Percentiles rank a stretch among this genome's conserved stretches.
Evolutionary conservation across 2,797 vertebrate genomes (phyloP).

Genomic region (Notoglanidium macrostoma): DNA sequence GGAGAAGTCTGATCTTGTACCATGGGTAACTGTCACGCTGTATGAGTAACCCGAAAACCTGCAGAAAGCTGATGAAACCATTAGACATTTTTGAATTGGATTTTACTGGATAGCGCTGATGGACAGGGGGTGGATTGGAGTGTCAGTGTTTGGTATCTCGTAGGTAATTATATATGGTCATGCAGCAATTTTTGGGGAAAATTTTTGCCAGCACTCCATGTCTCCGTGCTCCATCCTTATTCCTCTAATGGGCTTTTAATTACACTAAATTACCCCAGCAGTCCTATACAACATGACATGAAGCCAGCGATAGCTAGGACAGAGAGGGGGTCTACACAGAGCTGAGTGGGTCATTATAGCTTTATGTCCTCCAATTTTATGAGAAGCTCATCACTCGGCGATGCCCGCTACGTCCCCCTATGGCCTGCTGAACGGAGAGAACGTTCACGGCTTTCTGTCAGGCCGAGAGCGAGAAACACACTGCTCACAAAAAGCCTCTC

Average conservation of each 20-base stretch:
- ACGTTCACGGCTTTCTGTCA: slow-evolving; percentile 3
- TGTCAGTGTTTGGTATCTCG: not conserved
- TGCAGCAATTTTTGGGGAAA: not conserved
- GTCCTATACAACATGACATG: slow-evolving; percentile 27
- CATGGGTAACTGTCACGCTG: not conserved
- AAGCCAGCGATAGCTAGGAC: not conserved
- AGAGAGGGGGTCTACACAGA: not conserved
- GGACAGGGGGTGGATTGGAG: not conserved
- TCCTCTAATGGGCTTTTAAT: slow-evolving; percentile 54
- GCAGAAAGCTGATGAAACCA: not conserved
- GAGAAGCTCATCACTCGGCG: not conserved
- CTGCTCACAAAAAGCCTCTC: slow-evolving; percentile 9
- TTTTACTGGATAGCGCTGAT: not conserved
- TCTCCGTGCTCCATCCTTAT: slow-evolving; percentile 33
- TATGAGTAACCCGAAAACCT: not conserved
- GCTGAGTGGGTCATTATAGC: slow-evolving; percentile 11
- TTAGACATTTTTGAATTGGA: not conserved
- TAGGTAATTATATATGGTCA: not conserved
- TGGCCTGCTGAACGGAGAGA: not conserved
- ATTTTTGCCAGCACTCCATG: slow-evolving; percentile 29
- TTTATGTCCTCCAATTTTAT: slow-evolving; percentile 15
- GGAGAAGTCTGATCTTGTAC: not conserved
- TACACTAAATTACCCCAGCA: slow-evolving; percentile 39
- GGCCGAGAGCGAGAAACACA: not conserved
- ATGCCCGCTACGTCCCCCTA: not conserved